Evolutionary conservation across 2,888 invertebrate species (phyloP).

Genomic region (Hyalella azteca): DNA sequence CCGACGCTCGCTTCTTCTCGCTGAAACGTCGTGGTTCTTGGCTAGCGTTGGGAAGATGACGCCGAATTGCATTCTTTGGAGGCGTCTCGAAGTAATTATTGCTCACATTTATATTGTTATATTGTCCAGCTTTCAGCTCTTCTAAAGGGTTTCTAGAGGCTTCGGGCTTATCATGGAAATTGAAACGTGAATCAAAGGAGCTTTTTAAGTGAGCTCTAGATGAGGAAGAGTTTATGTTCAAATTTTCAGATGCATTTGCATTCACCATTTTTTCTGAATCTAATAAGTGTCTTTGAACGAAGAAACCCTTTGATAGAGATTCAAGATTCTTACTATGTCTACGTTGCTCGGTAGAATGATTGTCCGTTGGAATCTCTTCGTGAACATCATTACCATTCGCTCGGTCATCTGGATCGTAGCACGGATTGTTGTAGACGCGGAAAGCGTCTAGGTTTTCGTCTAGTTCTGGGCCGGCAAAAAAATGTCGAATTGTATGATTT

Average conservation of each 20-base stretch:
- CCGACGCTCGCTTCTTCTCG: neutral
- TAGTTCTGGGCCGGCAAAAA: neutral
- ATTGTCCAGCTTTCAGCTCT: neutral
- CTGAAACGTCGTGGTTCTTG: neutral
- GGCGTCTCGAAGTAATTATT: neutral
- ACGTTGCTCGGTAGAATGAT: neutral
- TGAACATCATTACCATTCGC: neutral
- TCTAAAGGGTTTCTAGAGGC: too few relatives aligned
- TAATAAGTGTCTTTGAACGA: neutral
- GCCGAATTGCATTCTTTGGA: neutral
- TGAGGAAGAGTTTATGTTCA: neutral
- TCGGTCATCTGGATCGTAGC: constrained; percentile 9
- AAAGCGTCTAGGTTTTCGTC: neutral
- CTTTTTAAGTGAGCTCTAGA: too few relatives aligned
- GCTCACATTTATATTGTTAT: neutral
- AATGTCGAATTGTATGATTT: neutral
- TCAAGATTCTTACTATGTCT: neutral
- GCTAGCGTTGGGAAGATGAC: neutral
- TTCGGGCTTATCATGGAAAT: too few relatives aligned
- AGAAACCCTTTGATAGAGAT: neutral
- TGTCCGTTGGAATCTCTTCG: neutral
- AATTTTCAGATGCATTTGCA: neutral
- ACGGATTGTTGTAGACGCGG: constrained; percentile 13
- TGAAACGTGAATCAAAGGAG: too few relatives aligned
- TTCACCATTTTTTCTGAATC: neutral